phyloP scores from a whole-genome alignment of 2,888 invertebrate species.

The Volucella zonaria region DNA sequence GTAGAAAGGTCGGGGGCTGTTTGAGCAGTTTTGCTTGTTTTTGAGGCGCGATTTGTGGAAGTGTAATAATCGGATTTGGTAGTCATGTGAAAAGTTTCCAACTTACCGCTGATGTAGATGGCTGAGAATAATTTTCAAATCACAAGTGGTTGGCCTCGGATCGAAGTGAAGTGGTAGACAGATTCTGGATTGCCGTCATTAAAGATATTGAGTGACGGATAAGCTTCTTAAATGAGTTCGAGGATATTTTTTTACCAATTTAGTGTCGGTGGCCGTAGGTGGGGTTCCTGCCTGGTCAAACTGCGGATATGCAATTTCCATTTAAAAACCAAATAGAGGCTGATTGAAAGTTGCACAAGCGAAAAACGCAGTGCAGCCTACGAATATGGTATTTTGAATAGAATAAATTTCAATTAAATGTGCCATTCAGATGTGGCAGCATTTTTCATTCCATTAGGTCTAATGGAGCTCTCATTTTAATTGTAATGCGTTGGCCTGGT shows the following conservation, averaged over 20 bases:
- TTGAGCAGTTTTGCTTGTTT: constrained; percentile 1
- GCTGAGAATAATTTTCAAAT: constrained; percentile 1
- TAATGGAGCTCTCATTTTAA: constrained; percentile 34
- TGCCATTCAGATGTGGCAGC: not conserved
- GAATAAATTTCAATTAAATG: constrained; percentile 42
- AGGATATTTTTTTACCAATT: too few species aligned
- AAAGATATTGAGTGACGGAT: too few species aligned
- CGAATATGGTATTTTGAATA: constrained; percentile 25
- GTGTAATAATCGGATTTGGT: constrained; percentile 58
- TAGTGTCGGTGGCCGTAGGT: too few species aligned
- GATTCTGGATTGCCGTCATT: too few species aligned
- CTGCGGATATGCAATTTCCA: too few species aligned
- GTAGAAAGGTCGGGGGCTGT: constrained; percentile 5
- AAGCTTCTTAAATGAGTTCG: too few species aligned
- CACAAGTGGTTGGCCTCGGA: too few species aligned
- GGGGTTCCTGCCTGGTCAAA: too few species aligned
- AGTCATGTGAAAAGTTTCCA: constrained; percentile 66
- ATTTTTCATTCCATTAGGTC: constrained; percentile 1
- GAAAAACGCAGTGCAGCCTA: not conserved
- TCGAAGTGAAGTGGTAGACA: too few species aligned
- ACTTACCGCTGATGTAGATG: constrained; percentile 8
- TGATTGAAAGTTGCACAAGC: too few species aligned
- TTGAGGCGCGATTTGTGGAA: constrained; percentile 31
- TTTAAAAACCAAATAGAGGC: too few species aligned
- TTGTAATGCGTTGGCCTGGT: not conserved